phyloP scores from a whole-genome alignment of 1,140 invertebrate genomes.

The Solen grandis region DNA sequence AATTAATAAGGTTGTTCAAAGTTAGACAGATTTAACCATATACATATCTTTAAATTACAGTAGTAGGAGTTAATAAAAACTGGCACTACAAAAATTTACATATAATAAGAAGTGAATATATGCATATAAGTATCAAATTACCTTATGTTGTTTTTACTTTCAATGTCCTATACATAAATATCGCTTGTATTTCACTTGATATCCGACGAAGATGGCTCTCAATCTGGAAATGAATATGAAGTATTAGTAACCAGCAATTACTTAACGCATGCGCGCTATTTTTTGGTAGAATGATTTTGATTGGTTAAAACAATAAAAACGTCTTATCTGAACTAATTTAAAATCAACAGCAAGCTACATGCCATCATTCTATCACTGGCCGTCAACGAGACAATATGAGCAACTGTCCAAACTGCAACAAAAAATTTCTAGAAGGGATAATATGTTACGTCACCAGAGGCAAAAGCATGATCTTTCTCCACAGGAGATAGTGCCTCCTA shows the following conservation, averaged over 20 bases:
- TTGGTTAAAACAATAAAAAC: too few species aligned
- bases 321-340: not conserved
- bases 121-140: not conserved
- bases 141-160: too few species aligned
- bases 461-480: too few species aligned
- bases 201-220: not conserved
- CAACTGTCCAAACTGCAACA: not conserved
- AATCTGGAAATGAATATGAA: not conserved
- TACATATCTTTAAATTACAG: not conserved
- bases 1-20: not conserved
- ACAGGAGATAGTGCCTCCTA: too few species aligned
- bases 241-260: not conserved
- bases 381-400: not conserved
- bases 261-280: not conserved
- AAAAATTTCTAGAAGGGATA: not conserved
- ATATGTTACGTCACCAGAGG: not conserved
- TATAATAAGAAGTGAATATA: slow-evolving; percentile 8
- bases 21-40: not conserved
- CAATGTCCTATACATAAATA: too few species aligned
- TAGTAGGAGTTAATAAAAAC: not conserved
- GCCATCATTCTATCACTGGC: not conserved
- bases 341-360: not conserved
- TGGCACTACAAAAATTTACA: not conserved
- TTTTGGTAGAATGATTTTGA: not conserved
- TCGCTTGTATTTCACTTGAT: not conserved